These are phyloP conservation scores for Fistularia tabacaria DNA, from an alignment of 2,797 vertebrate species.

Conservation along the genomic window DNA sequence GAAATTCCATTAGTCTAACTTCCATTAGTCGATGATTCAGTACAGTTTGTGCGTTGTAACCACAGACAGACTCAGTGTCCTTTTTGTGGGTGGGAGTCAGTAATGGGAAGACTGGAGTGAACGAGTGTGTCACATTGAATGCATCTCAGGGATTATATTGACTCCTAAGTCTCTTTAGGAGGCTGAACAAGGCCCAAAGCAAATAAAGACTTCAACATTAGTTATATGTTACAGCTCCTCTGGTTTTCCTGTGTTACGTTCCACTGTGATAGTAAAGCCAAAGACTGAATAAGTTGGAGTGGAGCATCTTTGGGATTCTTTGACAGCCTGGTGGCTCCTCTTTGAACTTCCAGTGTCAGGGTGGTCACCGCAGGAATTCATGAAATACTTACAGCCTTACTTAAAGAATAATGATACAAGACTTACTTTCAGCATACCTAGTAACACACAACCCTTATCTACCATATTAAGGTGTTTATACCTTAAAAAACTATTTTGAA, in stretches of 20 bases:
- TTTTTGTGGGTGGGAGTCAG: conserved; percentile 9
- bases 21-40: conserved; percentile 33
- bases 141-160: conserved; percentile 39
- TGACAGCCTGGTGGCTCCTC: not conserved
- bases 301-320: conserved; percentile 7
- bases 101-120: conserved; percentile 3
- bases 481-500: no score
- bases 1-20: conserved; percentile 17
- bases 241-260: conserved; percentile 25
- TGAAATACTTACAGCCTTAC: not conserved
- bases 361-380: not conserved
- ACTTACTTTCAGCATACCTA: not conserved
- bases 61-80: conserved; percentile 37
- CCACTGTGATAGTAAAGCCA: conserved; percentile 16
- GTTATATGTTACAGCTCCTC: conserved; percentile 35
- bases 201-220: conserved; percentile 48
- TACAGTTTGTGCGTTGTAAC: conserved; percentile 24
- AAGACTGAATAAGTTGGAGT: conserved; percentile 9
- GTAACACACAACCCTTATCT: not conserved
- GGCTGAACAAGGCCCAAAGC: conserved; percentile 35
- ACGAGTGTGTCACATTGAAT: conserved; percentile 35
- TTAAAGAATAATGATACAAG: not conserved
- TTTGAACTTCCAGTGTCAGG: not conserved
- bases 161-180: conserved; percentile 42
- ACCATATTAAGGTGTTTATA: not conserved